A percentile compares a stretch with the other conserved stretches of the same genome.
phyloP scores from a whole-genome alignment of 2,113 vertebrate species.

The Menura novaehollandiae region DNA sequence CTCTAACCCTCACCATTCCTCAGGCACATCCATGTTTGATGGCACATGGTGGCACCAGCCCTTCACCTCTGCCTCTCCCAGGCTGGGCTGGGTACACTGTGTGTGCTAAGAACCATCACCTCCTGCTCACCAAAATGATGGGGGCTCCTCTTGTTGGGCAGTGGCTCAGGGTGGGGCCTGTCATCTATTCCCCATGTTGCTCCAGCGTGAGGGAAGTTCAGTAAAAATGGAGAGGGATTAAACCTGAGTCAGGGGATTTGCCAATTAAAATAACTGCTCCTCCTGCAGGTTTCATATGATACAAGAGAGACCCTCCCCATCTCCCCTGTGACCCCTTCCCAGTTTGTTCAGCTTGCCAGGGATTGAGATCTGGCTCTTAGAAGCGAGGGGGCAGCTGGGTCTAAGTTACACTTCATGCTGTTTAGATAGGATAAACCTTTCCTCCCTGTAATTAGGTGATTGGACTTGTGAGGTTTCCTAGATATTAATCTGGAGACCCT shows the following conservation, averaged over 20 bases:
- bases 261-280: slow-evolving; percentile 38
- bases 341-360: slow-evolving; percentile 60
- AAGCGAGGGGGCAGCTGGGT: not conserved
- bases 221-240: not conserved
- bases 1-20: not conserved
- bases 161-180: not conserved
- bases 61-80: not conserved
- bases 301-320: slow-evolving; percentile 6
- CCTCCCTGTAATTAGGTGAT: slow-evolving; percentile 62
- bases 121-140: fast-evolving
- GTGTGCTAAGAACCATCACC: not conserved
- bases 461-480: slow-evolving; percentile 58
- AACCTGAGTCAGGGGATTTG: slow-evolving; percentile 12
- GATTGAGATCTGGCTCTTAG: slow-evolving; percentile 47
- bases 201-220: not conserved
- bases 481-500: slow-evolving; percentile 64
- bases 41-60: not conserved
- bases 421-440: slow-evolving; percentile 74
- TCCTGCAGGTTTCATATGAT: slow-evolving; percentile 46
- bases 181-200: not conserved
- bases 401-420: slow-evolving; percentile 63
- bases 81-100: not conserved
- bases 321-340: not conserved
- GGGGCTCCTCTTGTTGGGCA: not conserved
- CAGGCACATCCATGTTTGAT: not conserved